These are phyloP conservation scores for Dasypus novemcinctus DNA, from an alignment of 2,113 vertebrate species.

Conservation along the genomic window DNA sequence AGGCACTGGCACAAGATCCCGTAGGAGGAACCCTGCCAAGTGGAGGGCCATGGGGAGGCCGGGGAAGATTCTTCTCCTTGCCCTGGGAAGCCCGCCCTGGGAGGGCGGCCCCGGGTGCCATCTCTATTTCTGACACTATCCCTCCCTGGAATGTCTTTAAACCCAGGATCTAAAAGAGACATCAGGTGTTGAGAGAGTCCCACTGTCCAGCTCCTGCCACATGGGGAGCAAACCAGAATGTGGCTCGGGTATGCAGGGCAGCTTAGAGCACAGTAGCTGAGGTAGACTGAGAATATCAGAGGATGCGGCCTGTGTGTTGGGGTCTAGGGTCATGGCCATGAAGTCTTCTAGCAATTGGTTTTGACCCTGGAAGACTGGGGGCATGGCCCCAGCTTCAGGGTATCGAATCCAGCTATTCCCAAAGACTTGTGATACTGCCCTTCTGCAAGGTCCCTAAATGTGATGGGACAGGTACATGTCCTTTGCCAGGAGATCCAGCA, in stretches of 20 bases:
- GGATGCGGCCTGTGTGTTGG: not conserved
- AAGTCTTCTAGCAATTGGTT: not conserved
- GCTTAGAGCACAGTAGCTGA: not conserved
- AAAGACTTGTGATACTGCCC: not conserved
- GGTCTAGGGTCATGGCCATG: not conserved
- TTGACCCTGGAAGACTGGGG: not conserved
- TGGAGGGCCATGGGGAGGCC: not conserved
- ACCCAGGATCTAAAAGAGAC: not conserved
- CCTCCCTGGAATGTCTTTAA: not conserved
- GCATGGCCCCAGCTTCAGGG: not conserved
- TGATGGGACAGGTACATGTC: not conserved
- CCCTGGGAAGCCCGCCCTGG: not conserved
- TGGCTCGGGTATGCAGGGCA: not conserved
- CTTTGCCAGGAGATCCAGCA: not conserved
- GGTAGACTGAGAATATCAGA: not conserved
- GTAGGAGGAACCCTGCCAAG: not conserved
- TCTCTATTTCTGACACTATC: not conserved
- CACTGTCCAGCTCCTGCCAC: not conserved
- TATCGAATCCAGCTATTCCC: not conserved
- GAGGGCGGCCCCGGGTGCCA: not conserved
- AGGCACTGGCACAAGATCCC: not conserved
- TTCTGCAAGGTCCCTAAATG: not conserved
- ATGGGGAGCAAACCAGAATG: not conserved
- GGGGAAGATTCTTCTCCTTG: not conserved
- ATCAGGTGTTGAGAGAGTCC: not conserved